Evolutionary conservation across 2,888 invertebrate species (phyloP).

Genomic region (Protula sp.): DNA sequence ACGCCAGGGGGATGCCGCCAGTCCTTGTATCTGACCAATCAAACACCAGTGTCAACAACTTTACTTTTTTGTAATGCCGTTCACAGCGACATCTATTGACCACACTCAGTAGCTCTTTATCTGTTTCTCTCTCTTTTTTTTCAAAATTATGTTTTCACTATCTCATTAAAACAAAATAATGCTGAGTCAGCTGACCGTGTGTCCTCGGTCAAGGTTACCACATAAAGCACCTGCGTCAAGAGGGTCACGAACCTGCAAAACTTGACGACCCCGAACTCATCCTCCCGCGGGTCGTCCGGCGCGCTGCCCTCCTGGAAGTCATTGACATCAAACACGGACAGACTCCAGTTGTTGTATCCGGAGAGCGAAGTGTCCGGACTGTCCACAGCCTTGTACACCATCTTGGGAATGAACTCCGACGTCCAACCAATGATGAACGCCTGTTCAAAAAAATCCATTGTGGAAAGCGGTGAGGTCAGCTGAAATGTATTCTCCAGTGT

Average conservation of each 20-base stretch:
- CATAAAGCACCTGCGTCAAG: too few species aligned
- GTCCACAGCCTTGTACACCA: constrained; percentile 73
- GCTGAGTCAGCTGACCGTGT: too few species aligned
- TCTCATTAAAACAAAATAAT: too few species aligned
- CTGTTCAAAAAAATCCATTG: constrained; percentile 57
- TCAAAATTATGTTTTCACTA: too few species aligned
- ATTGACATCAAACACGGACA: constrained; percentile 37
- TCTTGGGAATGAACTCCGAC: constrained; percentile 90
- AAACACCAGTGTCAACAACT: neutral
- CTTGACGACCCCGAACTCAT: constrained; percentile 30
- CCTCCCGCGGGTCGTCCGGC: constrained; percentile 24
- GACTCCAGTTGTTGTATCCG: constrained; percentile 40
- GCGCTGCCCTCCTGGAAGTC: constrained; percentile 33
- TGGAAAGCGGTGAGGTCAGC: too few species aligned
- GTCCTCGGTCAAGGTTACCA: too few species aligned
- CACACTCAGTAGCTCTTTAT: too few species aligned
- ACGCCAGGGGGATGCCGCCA: constrained; percentile 66
- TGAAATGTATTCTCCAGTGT: too few species aligned
- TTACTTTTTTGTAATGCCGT: too few species aligned
- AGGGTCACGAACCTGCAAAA: constrained; percentile 33
- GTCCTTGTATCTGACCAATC: constrained; percentile 80
- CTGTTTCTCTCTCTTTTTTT: too few species aligned
- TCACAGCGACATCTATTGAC: too few species aligned
- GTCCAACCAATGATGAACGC: constrained; percentile 97
- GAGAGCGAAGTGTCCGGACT: constrained; percentile 17